Base-by-base conservation (phyloP, 2,797 vertebrate genomes). In the Oryzias sinensis region DNA sequence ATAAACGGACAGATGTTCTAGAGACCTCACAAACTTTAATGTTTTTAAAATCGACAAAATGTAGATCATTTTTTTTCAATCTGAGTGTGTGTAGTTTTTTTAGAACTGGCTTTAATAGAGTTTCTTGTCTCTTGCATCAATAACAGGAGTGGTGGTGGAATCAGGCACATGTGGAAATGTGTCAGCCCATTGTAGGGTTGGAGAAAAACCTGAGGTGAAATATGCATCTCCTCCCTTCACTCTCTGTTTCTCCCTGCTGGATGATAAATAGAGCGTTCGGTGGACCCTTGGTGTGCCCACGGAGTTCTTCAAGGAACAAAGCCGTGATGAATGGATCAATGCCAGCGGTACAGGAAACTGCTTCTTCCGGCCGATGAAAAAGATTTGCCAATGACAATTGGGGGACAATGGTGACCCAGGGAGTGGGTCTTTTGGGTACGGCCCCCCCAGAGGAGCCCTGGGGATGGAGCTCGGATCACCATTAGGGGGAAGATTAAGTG, bases 401-500 rank as follows among this genome's bases (percentile, higher is more conserved):
- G 92, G 92, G 94, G 92, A 92, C 92, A 89, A 91, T 72, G 67
- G 81, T 94, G 93, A 95, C 91, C 90, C 84, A 86, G 84, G 89
- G 92, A 93, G 91, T 88, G 91, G 90, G 92, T 91, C 91, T 94
- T 89, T 91, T 89, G 80, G 91, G 90, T 94, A 93, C 91, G 81
- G 88, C 89, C 84, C 83, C 92, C 76, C 77, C 85, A 77, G 75
- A 92, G 94, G 92, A 90, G 79, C 89, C 80, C 78, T 49, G 75
- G 86, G 91, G 91, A 95, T 93, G 90, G 90, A 92, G 86, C 92
- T 89, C 52, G 92, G 92, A 92, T 95, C 94, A 90, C 91, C 93
- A 93, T 96, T 94, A 94, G 87, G 90, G 90, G 87, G 87, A 95
- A 95, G 93, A 97, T 95, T 95, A 95, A 97, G 94, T 96, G 92